Percentiles rank a stretch among this genome's conserved stretches.
phyloP scores from a whole-genome alignment of 2,888 invertebrate species.

The Agrotis clavis region DNA sequence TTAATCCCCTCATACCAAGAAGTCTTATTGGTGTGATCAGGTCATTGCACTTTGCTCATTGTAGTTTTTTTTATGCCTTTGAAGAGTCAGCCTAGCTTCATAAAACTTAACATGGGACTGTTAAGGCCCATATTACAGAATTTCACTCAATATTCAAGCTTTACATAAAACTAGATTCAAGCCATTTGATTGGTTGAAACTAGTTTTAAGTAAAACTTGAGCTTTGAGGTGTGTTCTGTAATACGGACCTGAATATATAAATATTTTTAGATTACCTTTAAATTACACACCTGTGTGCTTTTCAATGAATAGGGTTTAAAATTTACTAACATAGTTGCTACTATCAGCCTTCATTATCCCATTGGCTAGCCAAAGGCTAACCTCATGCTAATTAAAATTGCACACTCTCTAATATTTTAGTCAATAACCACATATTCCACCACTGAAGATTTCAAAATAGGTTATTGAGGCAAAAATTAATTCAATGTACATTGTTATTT shows the following conservation, averaged over 20 bases:
- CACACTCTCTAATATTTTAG: background rate
- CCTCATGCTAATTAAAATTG: background rate
- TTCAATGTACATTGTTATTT: background rate
- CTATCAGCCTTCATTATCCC: background rate
- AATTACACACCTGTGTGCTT: no score
- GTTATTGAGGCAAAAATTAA: background rate
- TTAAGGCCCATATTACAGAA: no score
- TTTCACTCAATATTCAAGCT: no score
- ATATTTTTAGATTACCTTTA: background rate
- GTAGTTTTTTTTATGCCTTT: background rate
- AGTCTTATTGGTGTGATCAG: constrained; percentile 2
- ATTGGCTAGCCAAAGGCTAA: background rate
- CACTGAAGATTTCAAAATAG: background rate
- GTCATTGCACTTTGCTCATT: background rate
- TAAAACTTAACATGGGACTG: background rate
- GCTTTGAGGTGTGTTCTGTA: no score
- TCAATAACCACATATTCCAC: background rate
- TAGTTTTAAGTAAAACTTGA: no score
- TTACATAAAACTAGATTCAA: no score
- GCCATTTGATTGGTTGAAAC: no score
- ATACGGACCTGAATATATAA: background rate
- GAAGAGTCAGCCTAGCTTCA: background rate
- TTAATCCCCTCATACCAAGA: background rate
- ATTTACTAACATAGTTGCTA: background rate
- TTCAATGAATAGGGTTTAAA: no score